Conservation (phyloP, 2,888 invertebrate genomes). For the Papilio demoleus region DNA sequence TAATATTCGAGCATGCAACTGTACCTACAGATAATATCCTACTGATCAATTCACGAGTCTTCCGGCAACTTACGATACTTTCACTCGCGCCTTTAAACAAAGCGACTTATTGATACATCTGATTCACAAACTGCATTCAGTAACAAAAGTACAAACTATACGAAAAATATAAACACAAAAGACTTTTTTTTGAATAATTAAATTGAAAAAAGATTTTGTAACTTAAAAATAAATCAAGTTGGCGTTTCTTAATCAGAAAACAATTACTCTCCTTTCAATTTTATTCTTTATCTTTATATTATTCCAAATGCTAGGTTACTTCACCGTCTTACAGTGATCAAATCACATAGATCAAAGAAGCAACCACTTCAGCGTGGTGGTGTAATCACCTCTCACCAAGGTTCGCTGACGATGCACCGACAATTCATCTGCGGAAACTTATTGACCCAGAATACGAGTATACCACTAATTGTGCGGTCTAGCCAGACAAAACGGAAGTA, state of each 20-base stretch:
- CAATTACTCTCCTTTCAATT: neutral
- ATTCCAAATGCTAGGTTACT: neutral
- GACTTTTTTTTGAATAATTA: neutral
- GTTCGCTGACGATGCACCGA: conserved; percentile 18
- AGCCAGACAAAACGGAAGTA: conserved; percentile 1
- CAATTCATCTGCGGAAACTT: conserved; percentile 20
- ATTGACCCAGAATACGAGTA: conserved; percentile 27
- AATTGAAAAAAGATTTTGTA: neutral
- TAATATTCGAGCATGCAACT: conserved; percentile 9
- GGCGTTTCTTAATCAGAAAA: neutral
- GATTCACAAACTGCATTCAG: neutral
- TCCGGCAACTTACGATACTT: conserved; percentile 26
- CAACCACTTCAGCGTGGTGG: conserved; percentile 1
- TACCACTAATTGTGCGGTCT: conserved; percentile 10
- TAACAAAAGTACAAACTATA: neutral
- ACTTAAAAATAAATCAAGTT: too few species aligned
- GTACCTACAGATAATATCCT: conserved; percentile 16
- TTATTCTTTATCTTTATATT: neutral
- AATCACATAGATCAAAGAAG: conserved; percentile 16
- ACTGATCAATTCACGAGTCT: conserved; percentile 12
- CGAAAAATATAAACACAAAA: neutral
- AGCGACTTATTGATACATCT: neutral
- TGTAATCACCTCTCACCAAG: conserved; percentile 29
- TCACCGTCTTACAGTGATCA: neutral
- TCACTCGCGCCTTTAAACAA: conserved; percentile 23